Percentiles rank a stretch among this genome's conserved stretches.
These are phyloP conservation scores for Felis catus DNA, from an alignment of 2,113 vertebrate genomes.

Conservation along the genomic window DNA sequence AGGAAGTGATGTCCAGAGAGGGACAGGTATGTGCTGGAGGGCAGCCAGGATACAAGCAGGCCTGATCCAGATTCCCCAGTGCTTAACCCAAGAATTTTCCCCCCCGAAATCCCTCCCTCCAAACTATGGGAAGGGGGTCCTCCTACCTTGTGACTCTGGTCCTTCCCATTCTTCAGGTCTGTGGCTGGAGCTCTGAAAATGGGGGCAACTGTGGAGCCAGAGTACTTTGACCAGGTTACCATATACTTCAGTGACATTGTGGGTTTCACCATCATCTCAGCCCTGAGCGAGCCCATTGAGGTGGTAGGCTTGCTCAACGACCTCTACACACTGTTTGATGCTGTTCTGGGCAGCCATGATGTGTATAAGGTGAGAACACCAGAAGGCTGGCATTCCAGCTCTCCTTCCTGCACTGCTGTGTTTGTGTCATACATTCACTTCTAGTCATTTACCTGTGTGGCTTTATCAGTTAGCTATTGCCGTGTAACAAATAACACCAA, in stretches of 20 bases:
- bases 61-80: neutral
- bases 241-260: constrained; percentile 92
- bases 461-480: neutral
- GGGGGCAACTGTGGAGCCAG: constrained; percentile 91
- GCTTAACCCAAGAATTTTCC: neutral
- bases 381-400: neutral
- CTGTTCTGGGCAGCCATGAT: constrained; percentile 91
- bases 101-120: neutral
- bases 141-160: neutral
- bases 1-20: neutral
- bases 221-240: constrained; percentile 96
- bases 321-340: constrained; percentile 93
- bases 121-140: neutral
- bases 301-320: constrained; percentile 95
- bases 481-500: neutral
- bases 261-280: constrained; percentile 89
- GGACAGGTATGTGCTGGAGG: neutral
- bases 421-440: neutral
- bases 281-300: constrained; percentile 95
- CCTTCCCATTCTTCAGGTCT: constrained; percentile 84
- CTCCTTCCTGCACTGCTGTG: neutral
- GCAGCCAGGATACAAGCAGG: neutral
- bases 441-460: neutral
- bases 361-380: constrained; percentile 91
- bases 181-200: constrained; percentile 94